Percentiles rank a stretch among this genome's conserved stretches.
These are phyloP conservation scores for Lordiphosa andalusiaca DNA, from an alignment of 2,888 invertebrate species.

Conservation along the genomic window DNA sequence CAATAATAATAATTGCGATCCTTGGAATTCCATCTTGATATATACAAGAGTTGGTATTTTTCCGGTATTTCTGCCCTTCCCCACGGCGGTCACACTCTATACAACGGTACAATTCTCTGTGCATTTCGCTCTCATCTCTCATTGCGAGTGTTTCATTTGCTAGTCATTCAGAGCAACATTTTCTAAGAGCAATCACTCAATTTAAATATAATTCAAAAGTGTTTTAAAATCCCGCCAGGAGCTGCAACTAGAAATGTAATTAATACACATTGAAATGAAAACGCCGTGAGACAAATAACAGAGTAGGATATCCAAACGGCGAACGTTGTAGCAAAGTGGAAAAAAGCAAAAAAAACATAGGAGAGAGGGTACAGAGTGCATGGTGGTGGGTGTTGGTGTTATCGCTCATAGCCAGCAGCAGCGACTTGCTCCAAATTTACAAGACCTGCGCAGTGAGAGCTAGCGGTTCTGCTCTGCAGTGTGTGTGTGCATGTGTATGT, in stretches of 20 bases:
- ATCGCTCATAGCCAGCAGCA: constrained; percentile 59
- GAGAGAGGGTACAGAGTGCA: constrained; percentile 20
- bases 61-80: too few species aligned
- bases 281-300: constrained; percentile 3
- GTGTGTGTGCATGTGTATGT: constrained; percentile 9
- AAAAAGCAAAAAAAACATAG: constrained; percentile 24
- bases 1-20: not conserved
- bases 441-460: constrained; percentile 47
- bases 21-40: too few species aligned
- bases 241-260: not conserved
- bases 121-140: constrained; percentile 32
- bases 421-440: constrained; percentile 62
- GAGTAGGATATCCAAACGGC: not conserved
- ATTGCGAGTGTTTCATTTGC: constrained; percentile 30
- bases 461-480: constrained; percentile 16
- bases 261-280: not conserved
- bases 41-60: too few species aligned
- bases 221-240: too few species aligned
- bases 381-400: constrained; percentile 41
- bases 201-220: not conserved
- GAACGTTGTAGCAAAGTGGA: too few species aligned
- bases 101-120: constrained; percentile 25
- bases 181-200: not conserved
- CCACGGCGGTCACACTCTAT: not conserved
- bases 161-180: constrained; percentile 10